Evolutionary conservation across 64 coral and sea anemone species (phyloP).

Genomic region (Montipora efflorescens): DNA sequence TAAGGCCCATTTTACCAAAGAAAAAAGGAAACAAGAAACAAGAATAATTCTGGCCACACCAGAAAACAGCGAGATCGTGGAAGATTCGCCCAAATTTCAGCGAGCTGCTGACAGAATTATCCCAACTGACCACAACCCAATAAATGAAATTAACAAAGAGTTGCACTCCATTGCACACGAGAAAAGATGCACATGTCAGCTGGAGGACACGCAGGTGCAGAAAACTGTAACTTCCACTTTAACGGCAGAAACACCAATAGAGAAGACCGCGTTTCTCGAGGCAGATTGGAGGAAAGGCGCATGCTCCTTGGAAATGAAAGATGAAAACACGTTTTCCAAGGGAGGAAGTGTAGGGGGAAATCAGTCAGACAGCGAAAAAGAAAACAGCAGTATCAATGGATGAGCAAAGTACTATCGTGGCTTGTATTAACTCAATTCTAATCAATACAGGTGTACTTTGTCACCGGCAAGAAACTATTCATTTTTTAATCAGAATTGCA

Average conservation of each 20-base stretch:
- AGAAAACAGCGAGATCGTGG: conserved; percentile 36
- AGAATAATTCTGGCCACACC: conserved; percentile 34
- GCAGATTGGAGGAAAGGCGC: not conserved
- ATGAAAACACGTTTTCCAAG: not conserved
- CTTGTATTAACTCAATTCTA: not conserved
- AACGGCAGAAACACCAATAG: not conserved
- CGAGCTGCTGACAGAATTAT: not conserved
- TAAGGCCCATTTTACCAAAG: conserved; percentile 14
- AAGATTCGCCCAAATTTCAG: conserved; percentile 27
- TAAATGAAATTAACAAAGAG: not conserved
- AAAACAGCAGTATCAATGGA: not conserved
- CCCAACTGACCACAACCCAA: not conserved
- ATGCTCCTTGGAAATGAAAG: not conserved
- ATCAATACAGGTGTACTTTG: not conserved
- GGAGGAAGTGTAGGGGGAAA: not conserved
- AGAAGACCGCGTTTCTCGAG: not conserved
- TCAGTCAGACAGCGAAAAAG: not conserved
- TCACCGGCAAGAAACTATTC: not conserved
- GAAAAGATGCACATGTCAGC: conserved; percentile 2
- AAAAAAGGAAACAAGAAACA: conserved; percentile 1
- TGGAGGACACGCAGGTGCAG: not conserved
- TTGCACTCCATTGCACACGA: not conserved
- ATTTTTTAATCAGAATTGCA: too few species aligned
- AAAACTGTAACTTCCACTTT: not conserved
- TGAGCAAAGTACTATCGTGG: not conserved